Percentiles rank a stretch among this genome's conserved stretches.
Conservation (phyloP, 2,888 invertebrate genomes). For the Ennomos fuscantarius region DNA sequence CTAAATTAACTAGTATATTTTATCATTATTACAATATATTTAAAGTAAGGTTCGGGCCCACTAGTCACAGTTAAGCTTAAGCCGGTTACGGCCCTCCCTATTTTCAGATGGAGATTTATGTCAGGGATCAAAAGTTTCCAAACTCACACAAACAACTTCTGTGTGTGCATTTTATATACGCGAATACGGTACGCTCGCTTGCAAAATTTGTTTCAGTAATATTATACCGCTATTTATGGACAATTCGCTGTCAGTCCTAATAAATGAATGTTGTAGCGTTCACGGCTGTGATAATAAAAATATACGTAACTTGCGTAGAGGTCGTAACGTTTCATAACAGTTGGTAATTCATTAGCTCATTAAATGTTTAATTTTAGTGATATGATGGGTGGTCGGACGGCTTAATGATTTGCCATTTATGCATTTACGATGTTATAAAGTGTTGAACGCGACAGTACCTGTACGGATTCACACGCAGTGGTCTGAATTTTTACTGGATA, state of each 20-base stretch:
- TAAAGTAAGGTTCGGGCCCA: constrained; percentile 78
- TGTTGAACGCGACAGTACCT: constrained; percentile 59
- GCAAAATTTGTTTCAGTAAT: constrained; percentile 60
- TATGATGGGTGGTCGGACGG: constrained; percentile 50
- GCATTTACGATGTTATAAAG: constrained; percentile 64
- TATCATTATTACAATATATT: constrained; percentile 84
- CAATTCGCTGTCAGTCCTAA: constrained; percentile 66
- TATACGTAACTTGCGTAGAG: constrained; percentile 59
- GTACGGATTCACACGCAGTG: constrained; percentile 53
- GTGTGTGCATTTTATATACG: constrained; percentile 46
- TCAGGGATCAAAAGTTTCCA: constrained; percentile 83
- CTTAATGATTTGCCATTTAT: constrained; percentile 63
- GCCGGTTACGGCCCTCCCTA: constrained; percentile 84
- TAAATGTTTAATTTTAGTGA: constrained; percentile 74
- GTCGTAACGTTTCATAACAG: constrained; percentile 62
- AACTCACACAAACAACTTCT: constrained; percentile 61
- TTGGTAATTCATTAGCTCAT: constrained; percentile 69
- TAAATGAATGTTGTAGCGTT: constrained; percentile 61
- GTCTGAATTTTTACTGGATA: constrained; percentile 58
- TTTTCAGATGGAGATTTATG: constrained; percentile 85
- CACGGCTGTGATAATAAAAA: constrained; percentile 62
- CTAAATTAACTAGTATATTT: constrained; percentile 80
- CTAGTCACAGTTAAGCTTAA: constrained; percentile 84
- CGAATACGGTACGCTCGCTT: constrained; percentile 48
- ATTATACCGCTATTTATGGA: constrained; percentile 61